Conservation (phyloP, 2,797 vertebrate genomes). For the Todus mexicanus region DNA sequence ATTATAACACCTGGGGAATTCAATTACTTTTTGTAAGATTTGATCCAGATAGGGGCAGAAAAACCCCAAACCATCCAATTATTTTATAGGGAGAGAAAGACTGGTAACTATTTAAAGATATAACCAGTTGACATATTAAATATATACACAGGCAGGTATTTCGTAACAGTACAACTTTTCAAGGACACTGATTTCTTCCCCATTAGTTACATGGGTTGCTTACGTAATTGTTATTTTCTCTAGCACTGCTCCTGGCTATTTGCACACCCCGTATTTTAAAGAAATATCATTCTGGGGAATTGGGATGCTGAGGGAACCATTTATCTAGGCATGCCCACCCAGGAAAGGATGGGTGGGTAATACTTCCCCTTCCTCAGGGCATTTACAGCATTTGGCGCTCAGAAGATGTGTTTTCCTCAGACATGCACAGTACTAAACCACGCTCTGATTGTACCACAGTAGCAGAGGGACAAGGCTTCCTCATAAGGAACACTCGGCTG, state of each 20-base stretch:
- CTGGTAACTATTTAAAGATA: not conserved
- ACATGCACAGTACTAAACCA: not conserved
- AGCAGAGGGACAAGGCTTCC: conserved; percentile 71
- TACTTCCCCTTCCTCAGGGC: not conserved
- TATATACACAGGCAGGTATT: not conserved
- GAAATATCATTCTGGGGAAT: not conserved
- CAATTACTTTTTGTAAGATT: not conserved
- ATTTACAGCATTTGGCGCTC: not conserved
- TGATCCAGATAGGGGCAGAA: not conserved
- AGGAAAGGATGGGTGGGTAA: not conserved
- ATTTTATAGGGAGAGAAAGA: not conserved
- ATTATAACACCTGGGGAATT: not conserved
- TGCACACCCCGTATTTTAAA: not conserved
- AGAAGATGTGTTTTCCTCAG: not conserved
- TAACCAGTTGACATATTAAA: not conserved
- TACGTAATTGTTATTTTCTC: not conserved
- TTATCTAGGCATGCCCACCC: not conserved
- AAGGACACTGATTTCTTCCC: not conserved
- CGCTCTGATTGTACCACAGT: conserved; percentile 33
- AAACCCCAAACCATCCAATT: not conserved
- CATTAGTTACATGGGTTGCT: not conserved
- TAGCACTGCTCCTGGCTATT: not conserved
- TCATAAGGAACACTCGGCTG: conserved; percentile 80
- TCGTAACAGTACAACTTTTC: not conserved
- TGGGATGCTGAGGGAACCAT: not conserved